These are phyloP conservation scores for Sclerurus mexicanus DNA, from an alignment of 2,113 vertebrate genomes.

Conservation along the genomic window DNA sequence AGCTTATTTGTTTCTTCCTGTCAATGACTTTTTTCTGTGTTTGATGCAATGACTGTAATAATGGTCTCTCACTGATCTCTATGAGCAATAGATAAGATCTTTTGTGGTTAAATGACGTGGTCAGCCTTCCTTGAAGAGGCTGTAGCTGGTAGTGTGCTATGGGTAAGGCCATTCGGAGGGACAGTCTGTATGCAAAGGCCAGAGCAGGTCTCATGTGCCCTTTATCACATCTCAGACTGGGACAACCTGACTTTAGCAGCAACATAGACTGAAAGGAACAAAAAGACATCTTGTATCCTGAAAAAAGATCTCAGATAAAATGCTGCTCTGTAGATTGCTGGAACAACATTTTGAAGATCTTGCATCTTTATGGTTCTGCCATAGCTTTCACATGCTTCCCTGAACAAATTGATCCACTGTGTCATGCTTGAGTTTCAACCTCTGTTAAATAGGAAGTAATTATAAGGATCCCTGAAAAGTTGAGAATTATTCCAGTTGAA, in stretches of 20 bases:
- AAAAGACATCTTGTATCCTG: background rate
- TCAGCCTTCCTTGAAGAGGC: background rate
- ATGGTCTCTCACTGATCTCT: background rate
- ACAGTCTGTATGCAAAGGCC: rapidly evolving
- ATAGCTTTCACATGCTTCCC: background rate
- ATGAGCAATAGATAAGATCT: background rate
- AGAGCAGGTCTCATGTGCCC: background rate
- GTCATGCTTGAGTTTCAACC: background rate
- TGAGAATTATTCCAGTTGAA: background rate
- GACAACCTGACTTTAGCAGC: background rate
- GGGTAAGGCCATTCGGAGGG: background rate
- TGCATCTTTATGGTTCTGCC: background rate
- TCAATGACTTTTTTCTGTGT: background rate
- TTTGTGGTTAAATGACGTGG: background rate
- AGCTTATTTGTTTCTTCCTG: background rate
- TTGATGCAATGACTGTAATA: background rate
- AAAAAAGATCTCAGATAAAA: background rate
- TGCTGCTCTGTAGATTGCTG: background rate
- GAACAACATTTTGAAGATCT: background rate
- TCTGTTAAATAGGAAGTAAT: background rate
- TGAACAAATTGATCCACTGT: background rate
- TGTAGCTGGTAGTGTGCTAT: background rate
- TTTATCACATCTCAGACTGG: background rate
- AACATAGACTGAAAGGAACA: background rate
- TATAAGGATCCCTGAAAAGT: background rate